Evolutionary conservation across 2,797 vertebrate genomes (phyloP).

Genomic region (Callimico goeldii): DNA sequence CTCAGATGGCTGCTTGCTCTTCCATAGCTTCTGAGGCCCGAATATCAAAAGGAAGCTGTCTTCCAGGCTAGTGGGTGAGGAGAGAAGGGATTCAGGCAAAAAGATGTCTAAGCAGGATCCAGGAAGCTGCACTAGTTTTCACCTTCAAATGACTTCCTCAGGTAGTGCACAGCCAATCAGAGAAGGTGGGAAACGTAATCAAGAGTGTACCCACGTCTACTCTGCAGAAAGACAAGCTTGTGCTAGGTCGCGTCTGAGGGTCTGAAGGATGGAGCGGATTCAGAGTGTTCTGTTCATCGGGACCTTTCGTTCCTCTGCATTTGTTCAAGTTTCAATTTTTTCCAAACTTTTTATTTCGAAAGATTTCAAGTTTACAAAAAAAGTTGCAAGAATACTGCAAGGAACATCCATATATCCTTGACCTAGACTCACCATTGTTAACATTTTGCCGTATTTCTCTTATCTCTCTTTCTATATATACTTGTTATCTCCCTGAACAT

Average conservation of each 20-base stretch:
- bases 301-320: neutral
- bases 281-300: neutral
- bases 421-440: neutral
- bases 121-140: constrained; percentile 19
- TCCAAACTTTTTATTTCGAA: neutral
- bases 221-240: neutral
- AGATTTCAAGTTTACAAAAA: neutral
- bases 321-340: neutral
- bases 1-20: neutral
- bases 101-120: neutral
- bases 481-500: neutral
- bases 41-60: constrained; percentile 1
- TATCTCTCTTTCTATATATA: neutral
- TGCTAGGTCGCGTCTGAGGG: neutral
- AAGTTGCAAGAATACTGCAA: neutral
- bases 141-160: neutral
- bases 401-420: neutral
- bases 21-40: neutral
- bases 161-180: neutral
- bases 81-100: constrained; percentile 39
- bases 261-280: neutral
- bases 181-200: neutral
- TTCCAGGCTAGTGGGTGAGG: constrained; percentile 8
- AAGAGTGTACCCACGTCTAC: neutral
- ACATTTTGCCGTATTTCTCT: neutral